Percentiles rank a stretch among this genome's conserved stretches.
These are phyloP conservation scores for Dyspetes luteomarginatus DNA, from an alignment of 2,888 invertebrate species.

Conservation along the genomic window DNA sequence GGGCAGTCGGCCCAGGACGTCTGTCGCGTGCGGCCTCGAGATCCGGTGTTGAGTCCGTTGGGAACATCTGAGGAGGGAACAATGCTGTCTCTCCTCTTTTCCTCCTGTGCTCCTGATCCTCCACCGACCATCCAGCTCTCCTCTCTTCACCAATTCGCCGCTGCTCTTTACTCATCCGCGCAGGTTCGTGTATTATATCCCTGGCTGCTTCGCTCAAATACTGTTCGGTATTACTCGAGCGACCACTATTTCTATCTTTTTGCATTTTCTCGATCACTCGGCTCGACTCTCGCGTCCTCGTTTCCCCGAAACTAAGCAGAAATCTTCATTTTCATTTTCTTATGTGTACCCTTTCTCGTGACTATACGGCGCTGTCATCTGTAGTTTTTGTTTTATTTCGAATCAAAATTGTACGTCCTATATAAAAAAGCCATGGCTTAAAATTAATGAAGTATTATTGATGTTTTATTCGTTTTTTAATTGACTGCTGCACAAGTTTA, in stretches of 20 bases:
- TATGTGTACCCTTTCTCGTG: not conserved
- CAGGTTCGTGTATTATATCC: slow-evolving; percentile 35
- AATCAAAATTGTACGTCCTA: too few species aligned
- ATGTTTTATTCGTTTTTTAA: too few species aligned
- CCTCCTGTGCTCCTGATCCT: not conserved
- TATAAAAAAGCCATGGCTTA: too few species aligned
- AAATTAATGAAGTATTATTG: too few species aligned
- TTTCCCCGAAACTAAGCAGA: not conserved
- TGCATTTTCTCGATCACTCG: slow-evolving; percentile 17
- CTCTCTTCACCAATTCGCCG: slow-evolving; percentile 21
- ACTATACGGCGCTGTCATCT: slow-evolving; percentile 43
- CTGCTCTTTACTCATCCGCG: slow-evolving; percentile 29
- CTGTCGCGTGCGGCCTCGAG: slow-evolving; percentile 60
- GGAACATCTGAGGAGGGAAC: slow-evolving; percentile 74
- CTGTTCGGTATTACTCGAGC: slow-evolving; percentile 18
- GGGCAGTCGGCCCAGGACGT: slow-evolving; percentile 52
- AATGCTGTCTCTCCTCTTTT: slow-evolving; percentile 46
- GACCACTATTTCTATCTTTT: slow-evolving; percentile 6
- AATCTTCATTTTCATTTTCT: slow-evolving; percentile 22
- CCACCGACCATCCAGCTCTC: not conserved
- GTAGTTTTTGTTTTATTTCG: not conserved
- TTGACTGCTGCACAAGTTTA: too few species aligned
- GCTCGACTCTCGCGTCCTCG: slow-evolving; percentile 3
- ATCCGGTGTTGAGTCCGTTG: slow-evolving; percentile 73
- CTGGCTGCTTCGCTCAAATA: slow-evolving; percentile 1